Evolutionary conservation across 2,113 vertebrate species (phyloP).

Genomic region (Microcebus jonahi): DNA sequence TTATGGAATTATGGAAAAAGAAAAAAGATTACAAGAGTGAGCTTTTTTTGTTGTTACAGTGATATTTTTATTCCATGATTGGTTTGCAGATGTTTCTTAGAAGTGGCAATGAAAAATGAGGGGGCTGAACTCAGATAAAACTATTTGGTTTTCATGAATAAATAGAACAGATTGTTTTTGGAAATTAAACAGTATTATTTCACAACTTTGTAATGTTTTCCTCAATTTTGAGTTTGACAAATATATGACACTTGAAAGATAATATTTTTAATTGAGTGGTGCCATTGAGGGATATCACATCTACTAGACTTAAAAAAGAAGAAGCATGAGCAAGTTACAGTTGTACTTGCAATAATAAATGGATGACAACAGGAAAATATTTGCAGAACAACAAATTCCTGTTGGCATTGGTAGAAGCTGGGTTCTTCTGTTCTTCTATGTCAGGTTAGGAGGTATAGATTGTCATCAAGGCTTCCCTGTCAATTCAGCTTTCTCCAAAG

Average conservation of each 20-base stretch:
- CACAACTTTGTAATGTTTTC: neutral
- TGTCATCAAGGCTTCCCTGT: neutral
- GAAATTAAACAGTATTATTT: neutral
- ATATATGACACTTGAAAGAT: neutral
- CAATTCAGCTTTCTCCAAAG: slow-evolving; percentile 1
- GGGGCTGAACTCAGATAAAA: neutral
- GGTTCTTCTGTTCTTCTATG: neutral
- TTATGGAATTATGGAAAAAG: slow-evolving; percentile 76
- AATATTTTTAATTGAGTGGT: neutral
- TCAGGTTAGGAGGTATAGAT: neutral
- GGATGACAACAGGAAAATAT: neutral
- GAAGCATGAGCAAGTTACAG: neutral
- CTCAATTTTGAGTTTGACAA: slow-evolving; percentile 14
- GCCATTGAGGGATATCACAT: neutral
- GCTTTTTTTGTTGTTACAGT: neutral
- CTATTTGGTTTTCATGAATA: slow-evolving; percentile 48
- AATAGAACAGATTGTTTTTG: neutral
- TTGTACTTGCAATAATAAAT: neutral
- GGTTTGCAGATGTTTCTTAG: neutral
- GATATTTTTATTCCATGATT: neutral
- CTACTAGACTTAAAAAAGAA: neutral
- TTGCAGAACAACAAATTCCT: neutral
- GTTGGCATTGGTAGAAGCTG: neutral
- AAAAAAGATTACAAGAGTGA: neutral
- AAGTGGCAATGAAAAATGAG: neutral